Conservation (phyloP, 2,888 invertebrate genomes). For the Pseudococcus jackbeardsleyi region DNA sequence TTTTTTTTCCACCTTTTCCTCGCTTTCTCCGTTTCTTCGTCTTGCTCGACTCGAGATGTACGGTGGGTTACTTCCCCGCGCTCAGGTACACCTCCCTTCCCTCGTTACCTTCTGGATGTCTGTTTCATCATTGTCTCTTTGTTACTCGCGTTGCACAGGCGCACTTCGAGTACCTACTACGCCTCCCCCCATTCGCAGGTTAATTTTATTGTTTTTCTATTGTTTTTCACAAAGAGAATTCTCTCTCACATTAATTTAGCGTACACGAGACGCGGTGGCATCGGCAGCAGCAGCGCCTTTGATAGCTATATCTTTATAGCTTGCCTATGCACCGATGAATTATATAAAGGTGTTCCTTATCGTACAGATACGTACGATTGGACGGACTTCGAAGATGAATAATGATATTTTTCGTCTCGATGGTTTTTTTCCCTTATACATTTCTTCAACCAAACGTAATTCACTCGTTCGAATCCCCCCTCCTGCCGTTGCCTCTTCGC, state of each 20-base stretch:
- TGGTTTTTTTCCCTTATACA: neutral
- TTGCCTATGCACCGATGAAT: neutral
- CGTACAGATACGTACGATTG: neutral
- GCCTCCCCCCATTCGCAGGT: neutral
- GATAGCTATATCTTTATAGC: slow-evolving; percentile 42
- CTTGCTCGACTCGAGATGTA: too few species aligned
- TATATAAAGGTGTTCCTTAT: slow-evolving; percentile 22
- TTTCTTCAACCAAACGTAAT: neutral
- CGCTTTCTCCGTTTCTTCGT: too few species aligned
- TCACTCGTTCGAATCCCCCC: neutral
- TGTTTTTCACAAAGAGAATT: slow-evolving; percentile 23
- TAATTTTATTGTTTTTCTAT: slow-evolving; percentile 45
- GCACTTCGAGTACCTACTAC: neutral
- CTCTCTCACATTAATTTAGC: neutral
- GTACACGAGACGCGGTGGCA: neutral
- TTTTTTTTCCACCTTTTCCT: neutral
- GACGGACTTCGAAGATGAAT: slow-evolving; percentile 12
- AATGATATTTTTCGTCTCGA: slow-evolving; percentile 13
- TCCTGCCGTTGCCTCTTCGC: neutral
- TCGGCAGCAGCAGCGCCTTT: neutral
- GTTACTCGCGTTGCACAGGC: neutral
- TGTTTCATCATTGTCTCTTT: neutral
- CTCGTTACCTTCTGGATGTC: too few species aligned
- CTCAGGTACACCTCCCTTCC: too few species aligned
- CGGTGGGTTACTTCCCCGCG: too few species aligned